These are phyloP conservation scores for Rhinella marina DNA, from an alignment of 2,797 vertebrate genomes.

Conservation along the genomic window DNA sequence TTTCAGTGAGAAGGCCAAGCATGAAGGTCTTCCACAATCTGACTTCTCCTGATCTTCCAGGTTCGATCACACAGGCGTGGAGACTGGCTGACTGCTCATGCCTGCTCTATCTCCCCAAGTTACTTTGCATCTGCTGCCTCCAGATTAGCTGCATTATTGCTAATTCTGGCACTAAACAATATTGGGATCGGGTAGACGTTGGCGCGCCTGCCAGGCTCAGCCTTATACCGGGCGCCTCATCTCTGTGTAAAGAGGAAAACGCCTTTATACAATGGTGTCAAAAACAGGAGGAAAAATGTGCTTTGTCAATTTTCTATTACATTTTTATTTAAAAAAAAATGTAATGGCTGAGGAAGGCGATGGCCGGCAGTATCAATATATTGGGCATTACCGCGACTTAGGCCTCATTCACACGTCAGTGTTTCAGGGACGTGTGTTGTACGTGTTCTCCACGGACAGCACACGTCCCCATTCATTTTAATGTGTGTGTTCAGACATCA, in stretches of 20 bases:
- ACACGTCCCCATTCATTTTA: too few species aligned
- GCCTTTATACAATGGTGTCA: neutral
- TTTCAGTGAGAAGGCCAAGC: slow-evolving; percentile 12
- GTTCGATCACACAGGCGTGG: neutral
- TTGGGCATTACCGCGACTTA: too few species aligned
- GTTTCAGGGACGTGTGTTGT: too few species aligned
- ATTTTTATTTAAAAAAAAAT: too few species aligned
- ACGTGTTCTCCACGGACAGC: too few species aligned
- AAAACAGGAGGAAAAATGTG: neutral
- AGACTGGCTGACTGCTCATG: slow-evolving; percentile 20
- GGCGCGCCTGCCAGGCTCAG: neutral
- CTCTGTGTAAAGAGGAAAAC: slow-evolving; percentile 4
- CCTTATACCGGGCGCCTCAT: too few species aligned
- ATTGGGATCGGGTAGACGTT: slow-evolving; percentile 28
- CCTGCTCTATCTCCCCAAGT: slow-evolving; percentile 29
- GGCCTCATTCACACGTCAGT: too few species aligned
- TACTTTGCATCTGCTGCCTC: slow-evolving; percentile 48
- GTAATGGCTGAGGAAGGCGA: too few species aligned
- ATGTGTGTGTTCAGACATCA: too few species aligned
- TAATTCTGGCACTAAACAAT: slow-evolving; percentile 50
- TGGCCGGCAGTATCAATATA: too few species aligned
- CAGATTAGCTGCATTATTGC: slow-evolving; percentile 55
- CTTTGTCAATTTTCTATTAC: neutral
- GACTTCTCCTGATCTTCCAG: neutral
- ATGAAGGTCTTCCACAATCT: slow-evolving; percentile 31